Evolutionary conservation across 1,140 invertebrate species (phyloP).

Genomic region (Colletes latitarsis): DNA sequence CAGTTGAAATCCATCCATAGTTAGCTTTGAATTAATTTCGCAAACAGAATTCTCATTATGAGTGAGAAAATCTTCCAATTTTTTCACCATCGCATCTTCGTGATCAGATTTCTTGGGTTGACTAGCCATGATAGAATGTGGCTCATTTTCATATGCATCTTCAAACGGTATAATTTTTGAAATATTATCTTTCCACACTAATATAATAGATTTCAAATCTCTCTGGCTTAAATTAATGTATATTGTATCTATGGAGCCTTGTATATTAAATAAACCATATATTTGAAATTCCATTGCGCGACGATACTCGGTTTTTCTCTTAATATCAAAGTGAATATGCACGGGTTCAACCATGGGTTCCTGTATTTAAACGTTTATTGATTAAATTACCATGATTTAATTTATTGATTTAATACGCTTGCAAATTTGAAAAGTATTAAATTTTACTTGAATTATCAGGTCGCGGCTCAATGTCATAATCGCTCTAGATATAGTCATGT

Average conservation of each 20-base stretch:
- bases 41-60: slow-evolving; percentile 82
- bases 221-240: slow-evolving; percentile 87
- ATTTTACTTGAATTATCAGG: slow-evolving; percentile 85
- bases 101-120: slow-evolving; percentile 35
- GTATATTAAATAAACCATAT: slow-evolving; percentile 84
- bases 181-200: slow-evolving; percentile 87
- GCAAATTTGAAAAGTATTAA: neutral
- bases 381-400: no score
- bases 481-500: slow-evolving; percentile 86
- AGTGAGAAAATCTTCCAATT: slow-evolving; percentile 88
- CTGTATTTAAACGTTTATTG: slow-evolving; percentile 67
- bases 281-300: slow-evolving; percentile 64
- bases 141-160: slow-evolving; percentile 44
- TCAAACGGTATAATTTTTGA: slow-evolving; percentile 64
- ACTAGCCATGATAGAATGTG: slow-evolving; percentile 17
- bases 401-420: no score
- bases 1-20: slow-evolving; percentile 86
- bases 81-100: slow-evolving; percentile 85
- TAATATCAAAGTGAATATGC: slow-evolving; percentile 87
- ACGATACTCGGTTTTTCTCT: slow-evolving; percentile 82
- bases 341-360: slow-evolving; percentile 90
- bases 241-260: slow-evolving; percentile 86
- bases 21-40: slow-evolving; percentile 83
- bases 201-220: slow-evolving; percentile 86
- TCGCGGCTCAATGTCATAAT: slow-evolving; percentile 87